Percentiles rank a stretch among this genome's conserved stretches.
Evolutionary conservation across 1,140 invertebrate genomes (phyloP).

Genomic region (Zaprionus tsacasi): DNA sequence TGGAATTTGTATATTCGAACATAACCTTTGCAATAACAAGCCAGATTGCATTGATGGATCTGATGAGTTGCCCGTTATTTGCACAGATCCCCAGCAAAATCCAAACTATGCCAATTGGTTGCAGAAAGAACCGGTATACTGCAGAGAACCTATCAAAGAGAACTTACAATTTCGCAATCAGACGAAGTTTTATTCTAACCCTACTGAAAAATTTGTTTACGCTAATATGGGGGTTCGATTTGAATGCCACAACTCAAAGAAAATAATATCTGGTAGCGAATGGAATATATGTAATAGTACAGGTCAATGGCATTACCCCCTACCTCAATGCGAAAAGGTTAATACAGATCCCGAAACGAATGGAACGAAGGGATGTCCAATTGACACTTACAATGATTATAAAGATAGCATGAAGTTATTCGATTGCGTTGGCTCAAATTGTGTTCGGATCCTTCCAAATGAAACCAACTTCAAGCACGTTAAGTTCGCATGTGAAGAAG

Average conservation of each 20-base stretch:
- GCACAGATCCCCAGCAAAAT: not conserved
- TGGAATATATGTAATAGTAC: slow-evolving; percentile 33
- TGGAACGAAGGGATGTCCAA: slow-evolving; percentile 24
- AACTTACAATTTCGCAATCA: not conserved
- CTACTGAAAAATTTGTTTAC: slow-evolving; percentile 3
- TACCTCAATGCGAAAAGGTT: not conserved
- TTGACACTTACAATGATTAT: slow-evolving; percentile 21
- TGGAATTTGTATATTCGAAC: not conserved
- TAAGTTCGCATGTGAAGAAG: not conserved
- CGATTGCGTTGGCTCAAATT: accelerated
- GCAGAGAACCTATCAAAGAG: slow-evolving; percentile 4
- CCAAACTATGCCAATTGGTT: too few relatives aligned
- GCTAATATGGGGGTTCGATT: slow-evolving; percentile 19
- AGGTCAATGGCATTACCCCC: slow-evolving; percentile 4
- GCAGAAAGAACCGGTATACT: not conserved
- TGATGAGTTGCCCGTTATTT: slow-evolving; percentile 12
- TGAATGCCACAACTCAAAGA: not conserved
- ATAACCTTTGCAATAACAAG: slow-evolving; percentile 10
- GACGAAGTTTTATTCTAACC: not conserved
- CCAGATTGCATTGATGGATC: slow-evolving; percentile 44
- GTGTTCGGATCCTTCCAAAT: not conserved
- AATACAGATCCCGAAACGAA: slow-evolving; percentile 31
- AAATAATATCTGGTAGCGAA: accelerated
- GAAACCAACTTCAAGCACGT: not conserved
- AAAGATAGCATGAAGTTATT: not conserved